Base-by-base conservation (phyloP, 2,113 vertebrate species). In the Calidris pygmaea region DNA sequence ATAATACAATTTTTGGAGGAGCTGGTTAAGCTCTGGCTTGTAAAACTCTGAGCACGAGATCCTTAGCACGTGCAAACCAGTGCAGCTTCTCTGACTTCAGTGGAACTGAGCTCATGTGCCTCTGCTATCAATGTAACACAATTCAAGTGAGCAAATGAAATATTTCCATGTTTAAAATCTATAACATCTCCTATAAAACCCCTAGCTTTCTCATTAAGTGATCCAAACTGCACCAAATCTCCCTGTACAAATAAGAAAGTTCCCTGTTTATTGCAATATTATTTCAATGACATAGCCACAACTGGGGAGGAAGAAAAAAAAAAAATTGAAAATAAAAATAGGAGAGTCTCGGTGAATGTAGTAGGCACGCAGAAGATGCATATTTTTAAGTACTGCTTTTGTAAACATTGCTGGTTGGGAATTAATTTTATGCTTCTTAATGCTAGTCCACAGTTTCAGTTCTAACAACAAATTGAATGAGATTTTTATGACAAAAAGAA, bases 341-440 rank as follows among this genome's bases (percentile, higher is more conserved):
- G 26, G 65, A 87, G 43, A 48, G 48, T 67, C 26, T 24, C 10
- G 16, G 74, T 89, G 93, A 95, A 60, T 63, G 23, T 83, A 58
- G n/a, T 10, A 60, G 62, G 78, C 84, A 48, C 77, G 22, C 20
- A 72, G 73, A 84, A 78, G 56, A 77, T 83, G 63, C 63, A 18
- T 84, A 67, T 95, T 96, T 97, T 93, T 84, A 75, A 62, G 85
- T 89, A 76, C 85, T 85, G 93, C 93, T 97, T 97, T 97, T 97
- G 91, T 97, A 97, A 97, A 93, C 89, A 94, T 95, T 93, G 75
- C 82, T 95, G 85, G 75, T 96, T 96, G 91, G 85, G 85, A 97
- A 97, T 80, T 92, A 94, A 96, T 98, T 97, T 97, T 97, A 93
- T 90, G 92, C 93, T 96, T 53, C 94, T 94, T 97, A 89, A 67